Evolutionary conservation across 2,113 vertebrate species (phyloP), one percentile per base, ranked within the genome.

Genomic region (Rhynchopsitta pachyrhyncha): DNA sequence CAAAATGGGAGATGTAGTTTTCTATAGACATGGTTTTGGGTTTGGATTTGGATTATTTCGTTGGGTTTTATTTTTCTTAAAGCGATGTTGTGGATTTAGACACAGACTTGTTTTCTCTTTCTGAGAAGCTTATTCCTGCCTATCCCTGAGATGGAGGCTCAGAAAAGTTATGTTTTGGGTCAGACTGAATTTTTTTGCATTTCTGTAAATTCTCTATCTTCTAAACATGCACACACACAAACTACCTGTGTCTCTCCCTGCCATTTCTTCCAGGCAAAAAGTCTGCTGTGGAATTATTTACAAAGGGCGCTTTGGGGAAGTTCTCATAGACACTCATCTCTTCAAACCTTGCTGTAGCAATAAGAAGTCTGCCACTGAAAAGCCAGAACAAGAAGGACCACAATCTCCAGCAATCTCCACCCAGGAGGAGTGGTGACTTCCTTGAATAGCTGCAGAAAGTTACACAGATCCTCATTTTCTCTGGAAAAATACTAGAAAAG

Each of bases 241-340:
- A 41, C 12, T 35, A 22, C 64, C 24, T 63, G 8, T 88, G 6
- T 88, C 11, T 78, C 39, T 95, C 24, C 35, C 29, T 47, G 10
- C 60, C 37, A 15, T 88, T 79, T 62, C 24, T 84, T 98, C 46
- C 59, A 99, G 99, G 97, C 99, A 99, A 97, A 99, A 99, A 62
- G 98, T 99, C 68, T 99, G 99, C 97, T 99, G 99, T 95, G 99
- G 99, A 86, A 99, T 99, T 86, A 99, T 99, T 97, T 99, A 99
- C 95, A 99, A 99, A 97, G 99, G 99, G 25, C 99, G 99, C 47
- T 99, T 99, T 60, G 99, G 99, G 46, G 99, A 99, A 97, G 99
- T 99, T 85, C 98, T 99, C 86, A 99, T 99, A 20, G 99, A 99
- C 98, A 99, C 99, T 46, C 99, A 99, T 88, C 98, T 99, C 74